Evolutionary conservation across 2,797 vertebrate species (phyloP).

Genomic region (Carcharodon carcharias): DNA sequence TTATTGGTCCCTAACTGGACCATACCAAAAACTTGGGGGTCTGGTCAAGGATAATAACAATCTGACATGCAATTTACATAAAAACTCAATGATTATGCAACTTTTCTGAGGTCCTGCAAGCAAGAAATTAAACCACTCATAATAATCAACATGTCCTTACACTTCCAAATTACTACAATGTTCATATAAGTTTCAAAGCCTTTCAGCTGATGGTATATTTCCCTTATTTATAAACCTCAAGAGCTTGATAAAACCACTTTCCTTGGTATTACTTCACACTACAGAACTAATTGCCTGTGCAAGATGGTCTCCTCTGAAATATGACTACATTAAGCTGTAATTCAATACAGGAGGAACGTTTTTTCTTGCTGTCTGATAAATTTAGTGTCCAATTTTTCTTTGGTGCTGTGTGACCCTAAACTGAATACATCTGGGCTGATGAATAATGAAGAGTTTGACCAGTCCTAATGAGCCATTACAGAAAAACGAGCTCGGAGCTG

Average conservation of each 20-base stretch:
- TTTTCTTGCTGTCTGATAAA: slow-evolving; percentile 29
- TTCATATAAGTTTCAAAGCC: slow-evolving; percentile 45
- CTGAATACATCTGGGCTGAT: slow-evolving; percentile 31
- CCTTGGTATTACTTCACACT: slow-evolving; percentile 40
- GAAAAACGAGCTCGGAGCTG: slow-evolving; percentile 47
- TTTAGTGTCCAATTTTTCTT: slow-evolving; percentile 29
- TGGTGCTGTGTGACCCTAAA: background rate
- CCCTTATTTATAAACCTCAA: slow-evolving; percentile 49
- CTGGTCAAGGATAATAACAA: too few species aligned
- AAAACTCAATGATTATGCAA: background rate
- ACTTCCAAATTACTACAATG: slow-evolving; percentile 45
- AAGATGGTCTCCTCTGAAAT: background rate
- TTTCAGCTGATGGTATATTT: slow-evolving; percentile 52
- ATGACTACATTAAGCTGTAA: slow-evolving; percentile 19
- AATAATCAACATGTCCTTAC: slow-evolving; percentile 4
- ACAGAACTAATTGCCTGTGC: slow-evolving; percentile 13
- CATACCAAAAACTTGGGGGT: too few species aligned
- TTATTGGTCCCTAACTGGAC: too few species aligned
- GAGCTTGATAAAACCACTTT: slow-evolving; percentile 42
- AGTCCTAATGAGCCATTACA: slow-evolving; percentile 51
- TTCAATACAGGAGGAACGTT: slow-evolving; percentile 16
- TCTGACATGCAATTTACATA: background rate
- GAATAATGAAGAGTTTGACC: slow-evolving; percentile 48
- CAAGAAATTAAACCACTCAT: background rate
- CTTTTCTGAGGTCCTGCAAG: background rate